These are phyloP conservation scores for Xanthia icteritia DNA, from an alignment of 2,888 invertebrate genomes.

Conservation along the genomic window DNA sequence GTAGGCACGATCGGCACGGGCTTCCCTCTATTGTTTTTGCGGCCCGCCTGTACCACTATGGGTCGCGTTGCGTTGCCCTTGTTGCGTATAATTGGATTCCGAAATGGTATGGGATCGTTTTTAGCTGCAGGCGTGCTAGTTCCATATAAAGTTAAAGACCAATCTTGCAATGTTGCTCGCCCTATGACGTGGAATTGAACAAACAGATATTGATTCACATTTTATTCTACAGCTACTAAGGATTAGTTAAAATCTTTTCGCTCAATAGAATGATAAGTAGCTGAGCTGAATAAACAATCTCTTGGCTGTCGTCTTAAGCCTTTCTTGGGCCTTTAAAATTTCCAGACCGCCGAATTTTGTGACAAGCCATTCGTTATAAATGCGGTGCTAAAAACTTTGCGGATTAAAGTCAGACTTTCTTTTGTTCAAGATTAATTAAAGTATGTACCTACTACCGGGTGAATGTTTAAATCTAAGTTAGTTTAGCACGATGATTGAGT, in stretches of 20 bases:
- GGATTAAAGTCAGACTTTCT: constrained; percentile 51
- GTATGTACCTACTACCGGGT: constrained; percentile 8
- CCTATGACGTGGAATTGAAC: constrained; percentile 90
- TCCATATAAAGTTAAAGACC: constrained; percentile 98
- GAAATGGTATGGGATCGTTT: constrained; percentile 91
- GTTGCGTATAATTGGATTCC: constrained; percentile 85
- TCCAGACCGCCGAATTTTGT: constrained; percentile 58
- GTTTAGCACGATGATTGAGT: constrained; percentile 9
- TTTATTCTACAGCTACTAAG: constrained; percentile 46
- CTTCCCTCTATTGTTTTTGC: constrained; percentile 85
- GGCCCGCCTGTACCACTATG: constrained; percentile 83
- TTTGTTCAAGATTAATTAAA: constrained; percentile 49
- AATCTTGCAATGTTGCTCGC: constrained; percentile 97
- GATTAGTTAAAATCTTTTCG: constrained; percentile 42
- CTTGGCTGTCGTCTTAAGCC: constrained; percentile 47
- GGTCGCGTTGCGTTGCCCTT: constrained; percentile 86
- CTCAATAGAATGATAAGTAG: constrained; percentile 52
- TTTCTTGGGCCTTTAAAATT: constrained; percentile 49
- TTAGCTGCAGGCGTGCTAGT: constrained; percentile 92
- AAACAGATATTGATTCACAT: constrained; percentile 64
- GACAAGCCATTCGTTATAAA: constrained; percentile 63
- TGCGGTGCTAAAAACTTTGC: constrained; percentile 62
- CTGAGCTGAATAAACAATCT: constrained; percentile 60
- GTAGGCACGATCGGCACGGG: constrained; percentile 83
- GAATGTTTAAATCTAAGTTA: constrained; percentile 25